phyloP scores from a whole-genome alignment of 2,797 vertebrate species.

The Tinamus major region DNA sequence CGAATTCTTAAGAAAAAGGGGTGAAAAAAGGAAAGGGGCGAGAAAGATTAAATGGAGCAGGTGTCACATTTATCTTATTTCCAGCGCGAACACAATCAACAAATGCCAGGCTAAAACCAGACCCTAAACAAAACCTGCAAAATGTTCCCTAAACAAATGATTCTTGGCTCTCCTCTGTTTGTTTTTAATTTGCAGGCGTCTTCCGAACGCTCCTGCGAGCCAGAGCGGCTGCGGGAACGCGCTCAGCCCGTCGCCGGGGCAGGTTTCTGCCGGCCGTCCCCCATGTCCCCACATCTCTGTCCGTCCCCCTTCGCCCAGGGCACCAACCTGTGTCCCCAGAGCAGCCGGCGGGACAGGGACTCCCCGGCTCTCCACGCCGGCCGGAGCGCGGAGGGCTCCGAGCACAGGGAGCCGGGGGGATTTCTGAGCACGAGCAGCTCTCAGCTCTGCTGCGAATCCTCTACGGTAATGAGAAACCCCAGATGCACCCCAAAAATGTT shows the following conservation, averaged over 20 bases:
- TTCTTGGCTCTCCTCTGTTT: conserved; percentile 77
- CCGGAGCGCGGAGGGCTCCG: rapidly evolving
- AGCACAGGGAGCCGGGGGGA: neutral
- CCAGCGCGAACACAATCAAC: conserved; percentile 56
- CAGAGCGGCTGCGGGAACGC: conserved; percentile 51
- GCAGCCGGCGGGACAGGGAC: neutral
- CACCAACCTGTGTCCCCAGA: neutral
- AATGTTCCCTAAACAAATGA: conserved; percentile 72
- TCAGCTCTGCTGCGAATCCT: neutral
- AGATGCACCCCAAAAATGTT: neutral
- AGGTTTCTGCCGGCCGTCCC: neutral
- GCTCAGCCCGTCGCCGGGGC: neutral
- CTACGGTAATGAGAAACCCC: neutral
- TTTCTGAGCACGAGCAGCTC: neutral
- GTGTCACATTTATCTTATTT: conserved; percentile 63
- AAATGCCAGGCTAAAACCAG: conserved; percentile 51
- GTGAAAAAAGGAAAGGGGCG: neutral
- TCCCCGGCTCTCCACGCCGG: rapidly evolving
- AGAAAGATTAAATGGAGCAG: conserved; percentile 28
- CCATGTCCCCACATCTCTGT: neutral
- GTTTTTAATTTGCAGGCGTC: conserved; percentile 77
- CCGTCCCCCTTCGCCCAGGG: neutral
- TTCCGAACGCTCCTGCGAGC: conserved; percentile 45
- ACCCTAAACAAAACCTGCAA: conserved; percentile 67
- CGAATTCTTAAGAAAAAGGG: neutral